Percentiles rank a stretch among this genome's conserved stretches.
phyloP scores from a whole-genome alignment of 2,113 vertebrate genomes.

The Riparia riparia region DNA sequence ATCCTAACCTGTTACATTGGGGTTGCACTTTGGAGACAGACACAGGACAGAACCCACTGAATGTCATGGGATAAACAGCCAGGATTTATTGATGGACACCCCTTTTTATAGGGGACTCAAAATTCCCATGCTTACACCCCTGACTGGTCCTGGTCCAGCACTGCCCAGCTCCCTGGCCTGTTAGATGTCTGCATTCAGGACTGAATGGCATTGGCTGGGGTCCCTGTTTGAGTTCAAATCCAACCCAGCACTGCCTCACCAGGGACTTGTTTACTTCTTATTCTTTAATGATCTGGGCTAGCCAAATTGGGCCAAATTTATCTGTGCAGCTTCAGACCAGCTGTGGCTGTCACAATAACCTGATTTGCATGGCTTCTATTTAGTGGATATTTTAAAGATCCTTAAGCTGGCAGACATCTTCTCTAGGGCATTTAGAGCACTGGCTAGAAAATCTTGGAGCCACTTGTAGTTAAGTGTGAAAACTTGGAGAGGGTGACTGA shows the following conservation, averaged over 20 bases:
- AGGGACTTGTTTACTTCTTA: not conserved
- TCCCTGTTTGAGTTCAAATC: not conserved
- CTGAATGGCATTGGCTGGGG: not conserved
- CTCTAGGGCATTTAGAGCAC: not conserved
- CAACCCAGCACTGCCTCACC: not conserved
- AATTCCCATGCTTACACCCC: not conserved
- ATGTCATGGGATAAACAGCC: not conserved
- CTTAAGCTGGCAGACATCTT: not conserved
- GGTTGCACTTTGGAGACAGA: not conserved
- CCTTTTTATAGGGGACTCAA: not conserved
- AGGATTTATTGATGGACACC: not conserved
- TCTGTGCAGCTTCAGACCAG: not conserved
- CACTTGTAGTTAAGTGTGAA: not conserved
- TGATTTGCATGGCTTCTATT: not conserved
- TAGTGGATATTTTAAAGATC: not conserved
- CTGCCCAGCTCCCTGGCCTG: not conserved
- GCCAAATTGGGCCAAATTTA: not conserved
- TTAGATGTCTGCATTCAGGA: not conserved
- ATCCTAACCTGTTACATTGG: not conserved
- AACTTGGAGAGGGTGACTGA: not conserved
- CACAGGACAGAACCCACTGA: not conserved
- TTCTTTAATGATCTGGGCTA: not conserved
- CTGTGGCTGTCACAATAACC: not conserved
- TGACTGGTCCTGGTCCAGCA: not conserved
- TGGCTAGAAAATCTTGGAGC: not conserved